These are phyloP conservation scores for Formicarius rufipectus DNA, from an alignment of 2,113 vertebrate genomes.

Conservation along the genomic window DNA sequence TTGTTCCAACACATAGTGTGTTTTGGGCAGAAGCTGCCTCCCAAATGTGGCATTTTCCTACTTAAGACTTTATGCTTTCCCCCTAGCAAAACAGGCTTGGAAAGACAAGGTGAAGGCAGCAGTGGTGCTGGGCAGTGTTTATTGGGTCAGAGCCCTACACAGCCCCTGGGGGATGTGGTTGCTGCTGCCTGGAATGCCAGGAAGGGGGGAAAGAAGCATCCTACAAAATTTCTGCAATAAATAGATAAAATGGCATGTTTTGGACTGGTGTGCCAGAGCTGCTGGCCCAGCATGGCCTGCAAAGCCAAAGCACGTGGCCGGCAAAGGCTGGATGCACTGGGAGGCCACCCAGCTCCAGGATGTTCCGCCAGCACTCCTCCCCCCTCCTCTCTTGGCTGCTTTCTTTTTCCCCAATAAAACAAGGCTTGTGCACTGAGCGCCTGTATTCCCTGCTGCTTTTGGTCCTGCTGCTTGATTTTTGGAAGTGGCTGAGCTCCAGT, in stretches of 20 bases:
- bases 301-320: neutral
- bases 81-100: neutral
- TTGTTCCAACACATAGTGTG: neutral
- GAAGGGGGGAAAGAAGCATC: neutral
- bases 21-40: neutral
- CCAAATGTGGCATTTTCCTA: neutral
- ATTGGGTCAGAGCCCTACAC: fast-evolving
- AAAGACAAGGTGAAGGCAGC: neutral
- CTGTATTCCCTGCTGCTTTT: neutral
- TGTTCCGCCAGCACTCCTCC: neutral
- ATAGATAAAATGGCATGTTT: fast-evolving
- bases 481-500: neutral
- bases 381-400: neutral
- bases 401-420: neutral
- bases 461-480: neutral
- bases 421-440: neutral
- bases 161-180: fast-evolving
- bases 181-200: fast-evolving
- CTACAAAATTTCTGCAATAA: neutral
- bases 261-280: fast-evolving
- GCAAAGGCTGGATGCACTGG: neutral
- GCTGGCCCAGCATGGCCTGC: neutral
- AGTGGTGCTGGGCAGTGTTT: neutral
- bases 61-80: neutral
- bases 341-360: neutral